Conservation (phyloP, 2,113 vertebrate genomes). For the Ptilorrhoa leucosticta region DNA sequence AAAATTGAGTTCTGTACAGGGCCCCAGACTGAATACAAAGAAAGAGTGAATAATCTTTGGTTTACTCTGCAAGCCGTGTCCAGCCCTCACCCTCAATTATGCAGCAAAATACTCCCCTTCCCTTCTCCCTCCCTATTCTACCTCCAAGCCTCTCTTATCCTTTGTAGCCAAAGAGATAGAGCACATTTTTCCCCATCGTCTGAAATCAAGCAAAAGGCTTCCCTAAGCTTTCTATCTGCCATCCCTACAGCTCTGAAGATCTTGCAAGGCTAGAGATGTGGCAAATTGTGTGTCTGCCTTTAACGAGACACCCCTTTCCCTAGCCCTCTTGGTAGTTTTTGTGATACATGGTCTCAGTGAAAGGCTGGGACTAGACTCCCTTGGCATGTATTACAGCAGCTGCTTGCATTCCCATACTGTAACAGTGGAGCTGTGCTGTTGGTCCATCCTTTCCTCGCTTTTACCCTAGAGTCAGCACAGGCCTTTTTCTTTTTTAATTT, state of each 20-base stretch:
- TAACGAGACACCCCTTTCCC: not conserved
- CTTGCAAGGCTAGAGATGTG: not conserved
- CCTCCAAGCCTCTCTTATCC: not conserved
- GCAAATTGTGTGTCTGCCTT: not conserved
- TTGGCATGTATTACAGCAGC: not conserved
- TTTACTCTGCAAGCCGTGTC: not conserved
- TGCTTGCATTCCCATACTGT: not conserved
- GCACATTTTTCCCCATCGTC: not conserved
- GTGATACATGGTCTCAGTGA: rapidly evolving
- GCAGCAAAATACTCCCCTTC: not conserved
- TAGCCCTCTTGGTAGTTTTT: not conserved
- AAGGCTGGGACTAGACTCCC: not conserved
- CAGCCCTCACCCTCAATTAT: rapidly evolving
- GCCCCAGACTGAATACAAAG: not conserved
- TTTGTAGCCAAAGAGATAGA: not conserved
- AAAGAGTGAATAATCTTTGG: not conserved
- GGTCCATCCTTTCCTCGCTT: not conserved
- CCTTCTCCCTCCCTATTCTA: not conserved
- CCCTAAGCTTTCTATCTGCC: not conserved
- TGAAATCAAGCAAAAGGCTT: not conserved
- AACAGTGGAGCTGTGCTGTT: not conserved
- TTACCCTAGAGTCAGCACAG: not conserved
- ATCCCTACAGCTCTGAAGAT: not conserved
- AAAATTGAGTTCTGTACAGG: not conserved
- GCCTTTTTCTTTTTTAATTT: too few species aligned